Evolutionary conservation across 2,113 vertebrate species (phyloP).

Genomic region (Coptodon bakossiorum): DNA sequence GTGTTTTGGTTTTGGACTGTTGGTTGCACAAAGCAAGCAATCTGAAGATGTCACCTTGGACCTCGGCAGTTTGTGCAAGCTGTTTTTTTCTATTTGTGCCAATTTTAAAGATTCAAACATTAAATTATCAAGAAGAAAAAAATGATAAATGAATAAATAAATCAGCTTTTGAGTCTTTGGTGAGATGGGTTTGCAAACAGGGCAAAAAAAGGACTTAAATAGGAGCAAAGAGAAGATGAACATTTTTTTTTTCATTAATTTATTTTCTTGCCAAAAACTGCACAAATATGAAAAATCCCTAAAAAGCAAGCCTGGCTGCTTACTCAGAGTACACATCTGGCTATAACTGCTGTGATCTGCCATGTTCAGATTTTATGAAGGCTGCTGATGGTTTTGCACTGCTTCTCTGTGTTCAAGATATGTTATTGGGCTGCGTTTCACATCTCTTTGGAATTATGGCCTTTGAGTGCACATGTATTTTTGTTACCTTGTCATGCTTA

Average conservation of each 20-base stretch:
- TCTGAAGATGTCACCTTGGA: background rate
- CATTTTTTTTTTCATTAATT: background rate
- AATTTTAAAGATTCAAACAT: background rate
- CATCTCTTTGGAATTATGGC: background rate
- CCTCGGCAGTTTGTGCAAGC: background rate
- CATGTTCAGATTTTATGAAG: background rate
- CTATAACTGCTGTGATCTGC: background rate
- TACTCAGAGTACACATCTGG: background rate
- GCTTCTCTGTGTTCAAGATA: background rate
- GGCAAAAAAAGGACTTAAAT: background rate
- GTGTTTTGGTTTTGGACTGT: background rate
- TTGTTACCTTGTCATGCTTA: background rate
- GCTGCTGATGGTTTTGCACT: background rate
- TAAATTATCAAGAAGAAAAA: background rate
- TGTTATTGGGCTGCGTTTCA: background rate
- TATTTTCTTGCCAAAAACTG: background rate
- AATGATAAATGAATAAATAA: background rate
- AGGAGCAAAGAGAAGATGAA: background rate
- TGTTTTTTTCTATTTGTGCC: background rate
- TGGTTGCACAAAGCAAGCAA: background rate
- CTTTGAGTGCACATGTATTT: background rate
- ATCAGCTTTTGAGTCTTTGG: background rate
- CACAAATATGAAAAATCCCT: background rate
- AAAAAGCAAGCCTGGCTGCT: background rate
- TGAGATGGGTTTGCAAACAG: background rate